phyloP scores from a whole-genome alignment of 2,113 vertebrate genomes.

The Epinephelus fuscoguttatus region DNA sequence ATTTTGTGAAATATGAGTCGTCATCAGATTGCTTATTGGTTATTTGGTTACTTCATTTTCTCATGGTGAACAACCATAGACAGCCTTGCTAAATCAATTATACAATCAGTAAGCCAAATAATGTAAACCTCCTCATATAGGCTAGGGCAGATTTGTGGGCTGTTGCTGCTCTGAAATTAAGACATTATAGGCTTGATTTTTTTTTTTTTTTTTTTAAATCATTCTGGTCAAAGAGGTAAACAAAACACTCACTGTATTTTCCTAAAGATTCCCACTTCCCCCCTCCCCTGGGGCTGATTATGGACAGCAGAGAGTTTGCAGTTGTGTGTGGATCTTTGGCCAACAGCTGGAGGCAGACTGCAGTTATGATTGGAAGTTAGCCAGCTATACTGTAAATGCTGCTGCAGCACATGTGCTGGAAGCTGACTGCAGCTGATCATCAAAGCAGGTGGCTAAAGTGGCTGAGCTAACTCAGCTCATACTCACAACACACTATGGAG shows the following conservation, averaged over 20 bases:
- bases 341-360: conserved; percentile 18
- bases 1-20: not conserved
- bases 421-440: conserved; percentile 22
- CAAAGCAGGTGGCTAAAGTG: conserved; percentile 21
- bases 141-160: not conserved
- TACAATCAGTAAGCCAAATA: not conserved
- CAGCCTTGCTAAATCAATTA: not conserved
- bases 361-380: conserved; percentile 27
- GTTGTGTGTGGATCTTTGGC: conserved; percentile 9
- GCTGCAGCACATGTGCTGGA: conserved; percentile 31
- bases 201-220: not conserved
- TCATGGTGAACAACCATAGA: not conserved
- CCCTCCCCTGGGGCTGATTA: no score
- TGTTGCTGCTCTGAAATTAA: not conserved
- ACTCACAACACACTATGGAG: not conserved
- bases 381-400: conserved; percentile 32
- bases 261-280: not conserved
- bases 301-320: not conserved
- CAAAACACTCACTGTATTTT: not conserved
- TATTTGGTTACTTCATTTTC: not conserved
- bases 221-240: not conserved
- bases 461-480: not conserved
- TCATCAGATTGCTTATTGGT: not conserved
- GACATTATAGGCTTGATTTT: not conserved
- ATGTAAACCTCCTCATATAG: not conserved